Conservation (phyloP, 2,113 vertebrate species). For the Cottus gobio region DNA sequence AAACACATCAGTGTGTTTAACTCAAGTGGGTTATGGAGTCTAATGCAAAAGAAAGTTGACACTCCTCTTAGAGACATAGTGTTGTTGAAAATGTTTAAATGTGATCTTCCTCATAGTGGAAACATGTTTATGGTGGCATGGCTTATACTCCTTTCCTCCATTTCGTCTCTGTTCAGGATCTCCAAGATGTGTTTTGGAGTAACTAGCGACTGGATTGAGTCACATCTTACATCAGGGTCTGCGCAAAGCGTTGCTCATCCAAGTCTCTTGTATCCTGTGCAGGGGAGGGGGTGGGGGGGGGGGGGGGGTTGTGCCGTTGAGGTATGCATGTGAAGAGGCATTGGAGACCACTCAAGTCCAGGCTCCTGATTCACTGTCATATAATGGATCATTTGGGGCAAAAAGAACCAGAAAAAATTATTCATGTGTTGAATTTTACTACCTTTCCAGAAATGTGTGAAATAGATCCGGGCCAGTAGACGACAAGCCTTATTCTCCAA, state of each 20-base stretch:
- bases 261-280: conserved; percentile 77
- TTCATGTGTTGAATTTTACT: conserved; percentile 72
- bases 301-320: conserved; percentile 48
- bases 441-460: conserved; percentile 76
- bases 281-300: conserved; percentile 15
- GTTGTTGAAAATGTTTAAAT: conserved; percentile 15
- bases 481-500: conserved; percentile 55
- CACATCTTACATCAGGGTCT: conserved; percentile 75
- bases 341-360: conserved; percentile 76
- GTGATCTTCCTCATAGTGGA: conserved; percentile 9
- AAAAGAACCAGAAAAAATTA: conserved; percentile 72
- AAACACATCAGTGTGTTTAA: conserved; percentile 63
- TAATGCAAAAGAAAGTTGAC: conserved; percentile 56
- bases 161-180: conserved; percentile 47
- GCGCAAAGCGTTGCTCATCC: conserved; percentile 67
- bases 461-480: conserved; percentile 56
- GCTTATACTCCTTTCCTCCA: conserved; percentile 38
- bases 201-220: conserved; percentile 74
- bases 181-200: conserved; percentile 56
- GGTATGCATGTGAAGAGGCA: conserved; percentile 77
- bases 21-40: conserved; percentile 62
- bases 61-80: conserved; percentile 40
- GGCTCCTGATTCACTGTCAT: conserved; percentile 80
- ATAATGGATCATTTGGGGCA: conserved; percentile 81
- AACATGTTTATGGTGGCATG: conserved; percentile 53